phyloP scores from a whole-genome alignment of 2,797 vertebrate genomes.

The Myoxocephalus aenaeus region DNA sequence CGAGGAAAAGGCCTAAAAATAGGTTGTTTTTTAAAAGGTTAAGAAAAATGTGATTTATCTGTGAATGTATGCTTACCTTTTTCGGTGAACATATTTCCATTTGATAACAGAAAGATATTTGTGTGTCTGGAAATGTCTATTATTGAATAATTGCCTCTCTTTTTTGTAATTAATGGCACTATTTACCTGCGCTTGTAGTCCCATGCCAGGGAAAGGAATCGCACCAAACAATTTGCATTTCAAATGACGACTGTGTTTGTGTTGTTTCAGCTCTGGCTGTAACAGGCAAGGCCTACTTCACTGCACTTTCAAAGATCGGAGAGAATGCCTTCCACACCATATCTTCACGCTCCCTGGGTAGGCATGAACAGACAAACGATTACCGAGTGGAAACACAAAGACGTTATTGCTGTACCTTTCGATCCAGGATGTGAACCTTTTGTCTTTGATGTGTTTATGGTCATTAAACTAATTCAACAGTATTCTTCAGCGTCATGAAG shows the following conservation, averaged over 20 bases:
- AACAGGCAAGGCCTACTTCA: conserved; percentile 92
- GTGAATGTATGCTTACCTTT: background rate
- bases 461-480: conserved; percentile 37
- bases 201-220: background rate
- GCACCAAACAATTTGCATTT: conserved; percentile 17
- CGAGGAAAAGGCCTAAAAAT: too few relatives aligned
- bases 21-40: too few relatives aligned
- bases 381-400: background rate
- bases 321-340: conserved; percentile 88
- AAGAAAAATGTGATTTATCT: background rate
- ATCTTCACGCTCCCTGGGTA: conserved; percentile 90
- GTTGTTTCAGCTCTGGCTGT: conserved; percentile 85
- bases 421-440: conserved; percentile 10
- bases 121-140: background rate
- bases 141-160: background rate
- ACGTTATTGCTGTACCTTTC: background rate
- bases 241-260: conserved; percentile 21
- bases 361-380: conserved; percentile 33
- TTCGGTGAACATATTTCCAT: background rate
- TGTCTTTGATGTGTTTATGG: conserved; percentile 47
- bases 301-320: conserved; percentile 90
- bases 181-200: conserved; percentile 3
- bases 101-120: background rate
- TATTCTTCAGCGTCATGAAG: conserved; percentile 22
- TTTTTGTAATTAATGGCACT: background rate